Base-by-base conservation (phyloP, 2,888 invertebrate species). In the Congeria kusceri region DNA sequence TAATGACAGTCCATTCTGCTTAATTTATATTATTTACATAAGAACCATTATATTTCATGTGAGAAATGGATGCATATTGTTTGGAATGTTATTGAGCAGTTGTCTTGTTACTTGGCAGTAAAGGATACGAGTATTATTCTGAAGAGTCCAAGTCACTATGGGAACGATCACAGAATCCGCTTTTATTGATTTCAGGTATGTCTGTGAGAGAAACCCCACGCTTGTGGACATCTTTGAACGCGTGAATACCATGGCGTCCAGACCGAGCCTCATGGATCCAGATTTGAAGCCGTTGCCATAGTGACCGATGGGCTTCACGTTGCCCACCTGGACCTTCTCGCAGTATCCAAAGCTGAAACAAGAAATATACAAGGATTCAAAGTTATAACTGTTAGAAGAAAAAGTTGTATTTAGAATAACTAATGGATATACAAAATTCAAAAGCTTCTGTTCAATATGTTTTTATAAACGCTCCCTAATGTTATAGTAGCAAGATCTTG, bases 221-320 rank as follows among this genome's bases (percentile, higher is more conserved):
- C 91, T 90, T 67, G 88, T 88, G n/a, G 85, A 84, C 28, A 70
- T 62, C 13, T 58, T 56, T 39, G 86, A 77, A 18, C 89, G 82
- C 5, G 93, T 92, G 77, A 93, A 90, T 25, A 93, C 93, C n/a
- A 93, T 64, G 0, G 91, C 92, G 83, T 92, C 93, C 47, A 87
- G 86, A 3, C 91, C 93, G 18, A 93, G 87, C 18, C 92, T 87
- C 93, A 93, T 93, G n/a, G 91, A 91, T 5, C 93, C 93, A 7
- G 91, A 91, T 77, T 93, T 93, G 82, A 93, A 93, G 1, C 93
- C 93, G 73, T 93, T 93, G 5, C 93, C 93, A 87, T 92, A 93
- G 39, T 89, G 87, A 57, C 93, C 93, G 61, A 93, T 91, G 9
- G 93, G 92, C 47, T 87, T 86, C 59, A 90, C 88, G n/a, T 85